Base-by-base conservation (phyloP, 30 jellyfish, hydroid and myxozoan species). In the Hydractinia echinata region DNA sequence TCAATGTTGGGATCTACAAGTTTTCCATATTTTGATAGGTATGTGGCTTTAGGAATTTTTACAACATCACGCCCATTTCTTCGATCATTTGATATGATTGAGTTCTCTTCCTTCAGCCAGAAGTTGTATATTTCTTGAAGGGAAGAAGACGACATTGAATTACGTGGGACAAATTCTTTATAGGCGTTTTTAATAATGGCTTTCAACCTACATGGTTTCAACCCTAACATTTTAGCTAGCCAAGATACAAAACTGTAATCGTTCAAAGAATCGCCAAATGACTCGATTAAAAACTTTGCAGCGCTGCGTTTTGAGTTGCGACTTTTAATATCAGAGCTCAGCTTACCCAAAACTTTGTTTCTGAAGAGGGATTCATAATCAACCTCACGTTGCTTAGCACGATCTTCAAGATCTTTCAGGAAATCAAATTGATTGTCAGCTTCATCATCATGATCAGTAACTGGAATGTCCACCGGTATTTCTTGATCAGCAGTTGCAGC, bases 131-230 rank as follows among this genome's bases (percentile, higher is more conserved):
- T 67, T 9, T 13, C 77, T 67, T 67, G 77, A 13, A 9, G 77
- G 19, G 48, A 67, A 10, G 48, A 13, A 9, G 14, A 20, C 10
- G 48, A 19, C 14, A 67, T 67, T 13, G 77, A 67, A 44, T 67
- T 67, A 9, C 77, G 77, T 8, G 77, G 77, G 10, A 19, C 77
- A 20, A 67, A 67, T 44, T 67, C 77, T 19, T 67, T 67, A 8
- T 10, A 10, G 8, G 48, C 14, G 19, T 67, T 67, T 19, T 20
- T 13, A 8, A 67, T 10, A 19, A 67, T 20, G 48, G 10, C 77
- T 13, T 67, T 67, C 48, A 67, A 67, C 10, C 77, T 13, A 19
- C 77, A 67, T 8, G 77, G 77, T 19, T 67, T 67, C 48, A 67
- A 9, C 48, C 19, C 77, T 9, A 67, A 44, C 19, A 9, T 13